phyloP scores from a whole-genome alignment of 2,797 vertebrate species.

The Sebastes kiyomatsui region DNA sequence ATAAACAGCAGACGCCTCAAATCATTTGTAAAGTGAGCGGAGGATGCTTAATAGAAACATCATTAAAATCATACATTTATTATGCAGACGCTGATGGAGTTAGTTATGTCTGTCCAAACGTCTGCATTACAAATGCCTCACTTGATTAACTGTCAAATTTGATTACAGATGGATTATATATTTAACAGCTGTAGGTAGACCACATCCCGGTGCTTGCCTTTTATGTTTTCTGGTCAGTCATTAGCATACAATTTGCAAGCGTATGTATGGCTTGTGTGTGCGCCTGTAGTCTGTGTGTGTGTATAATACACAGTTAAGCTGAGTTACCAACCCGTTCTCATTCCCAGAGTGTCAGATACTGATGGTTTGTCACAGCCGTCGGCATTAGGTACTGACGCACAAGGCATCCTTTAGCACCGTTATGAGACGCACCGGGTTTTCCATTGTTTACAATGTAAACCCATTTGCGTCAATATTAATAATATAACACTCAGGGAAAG shows the following conservation, averaged over 20 bases:
- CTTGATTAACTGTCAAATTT: slow-evolving; percentile 87
- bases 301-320: slow-evolving; percentile 5
- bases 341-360: rapidly evolving
- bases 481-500: no score
- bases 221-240: slow-evolving; percentile 69
- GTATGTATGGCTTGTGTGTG: slow-evolving; percentile 10
- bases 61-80: slow-evolving; percentile 86
- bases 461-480: no score
- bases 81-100: slow-evolving; percentile 86
- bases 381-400: no score
- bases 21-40: slow-evolving; percentile 86
- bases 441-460: no score
- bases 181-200: slow-evolving; percentile 83
- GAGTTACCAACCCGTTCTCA: background rate
- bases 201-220: slow-evolving; percentile 73
- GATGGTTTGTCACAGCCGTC: no score
- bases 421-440: no score
- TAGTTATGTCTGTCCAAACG: slow-evolving; percentile 84
- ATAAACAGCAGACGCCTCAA: slow-evolving; percentile 86
- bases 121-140: slow-evolving; percentile 81
- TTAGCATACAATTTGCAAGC: slow-evolving; percentile 68
- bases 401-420: no score
- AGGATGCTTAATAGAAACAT: slow-evolving; percentile 86
- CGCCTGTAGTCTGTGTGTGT: background rate
- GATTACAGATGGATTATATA: slow-evolving; percentile 87